Evolutionary conservation across 2,888 invertebrate genomes (phyloP).

Genomic region (Aporophyla nigra): DNA sequence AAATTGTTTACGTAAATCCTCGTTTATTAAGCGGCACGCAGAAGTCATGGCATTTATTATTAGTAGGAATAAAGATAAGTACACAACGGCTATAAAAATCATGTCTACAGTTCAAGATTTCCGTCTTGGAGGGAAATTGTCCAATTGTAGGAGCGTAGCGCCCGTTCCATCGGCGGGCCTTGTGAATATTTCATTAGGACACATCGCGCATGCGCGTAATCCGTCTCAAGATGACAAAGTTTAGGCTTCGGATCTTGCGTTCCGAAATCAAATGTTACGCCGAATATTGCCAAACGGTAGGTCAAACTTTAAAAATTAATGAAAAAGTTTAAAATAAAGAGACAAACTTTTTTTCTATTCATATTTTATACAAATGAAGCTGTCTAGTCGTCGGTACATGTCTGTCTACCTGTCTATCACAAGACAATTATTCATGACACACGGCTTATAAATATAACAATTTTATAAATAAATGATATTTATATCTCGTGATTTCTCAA

Average conservation of each 20-base stretch:
- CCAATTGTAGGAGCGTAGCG: conserved; percentile 61
- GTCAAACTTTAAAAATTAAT: conserved; percentile 19
- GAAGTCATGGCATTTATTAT: conserved; percentile 65
- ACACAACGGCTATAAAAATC: conserved; percentile 67
- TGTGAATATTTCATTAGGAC: conserved; percentile 73
- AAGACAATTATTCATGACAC: conserved; percentile 52
- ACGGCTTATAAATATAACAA: conserved; percentile 40
- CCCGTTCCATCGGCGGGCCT: conserved; percentile 61
- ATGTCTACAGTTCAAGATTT: conserved; percentile 68
- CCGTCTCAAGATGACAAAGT: conserved; percentile 69
- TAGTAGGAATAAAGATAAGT: conserved; percentile 65
- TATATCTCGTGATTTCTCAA: conserved; percentile 13
- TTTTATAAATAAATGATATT: conserved; percentile 17
- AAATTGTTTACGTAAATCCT: conserved; percentile 59
- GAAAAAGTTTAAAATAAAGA: background rate
- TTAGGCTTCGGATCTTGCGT: conserved; percentile 45
- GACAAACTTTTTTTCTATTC: background rate
- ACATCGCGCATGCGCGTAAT: conserved; percentile 71
- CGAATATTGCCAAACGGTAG: conserved; percentile 4
- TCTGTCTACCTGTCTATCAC: conserved; percentile 47
- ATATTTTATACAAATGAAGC: conserved; percentile 9
- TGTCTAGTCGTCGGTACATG: conserved; percentile 26
- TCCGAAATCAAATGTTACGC: conserved; percentile 51
- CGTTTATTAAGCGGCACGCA: conserved; percentile 56
- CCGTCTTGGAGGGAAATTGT: conserved; percentile 67